Evolutionary conservation across 2,113 vertebrate genomes (phyloP), one percentile per base, ranked within the genome.

Genomic region (Rhinolophus sinicus): DNA sequence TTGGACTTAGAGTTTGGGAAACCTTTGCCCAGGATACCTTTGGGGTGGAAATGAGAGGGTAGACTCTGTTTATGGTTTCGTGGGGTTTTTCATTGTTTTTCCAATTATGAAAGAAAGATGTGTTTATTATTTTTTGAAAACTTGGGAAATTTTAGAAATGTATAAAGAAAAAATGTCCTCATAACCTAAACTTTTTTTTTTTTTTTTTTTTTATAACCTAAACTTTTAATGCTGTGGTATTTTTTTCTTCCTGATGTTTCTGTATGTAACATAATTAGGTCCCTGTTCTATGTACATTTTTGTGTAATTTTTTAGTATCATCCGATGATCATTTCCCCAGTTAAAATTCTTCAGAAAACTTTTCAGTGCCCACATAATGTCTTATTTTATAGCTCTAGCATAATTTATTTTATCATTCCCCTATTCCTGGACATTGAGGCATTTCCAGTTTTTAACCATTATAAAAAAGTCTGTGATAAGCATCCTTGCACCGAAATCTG

Each of bases 261-360:
- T 87, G 5, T 83, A 40, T 92, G 38, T 85, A 24, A 65, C 16
- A 58, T 87, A 84, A 47, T 78, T 73, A 75, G n/a, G 35, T 87
- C 11, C 26, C 12, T 54, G 52, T 90, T 76, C 69, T 67, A 28
- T 52, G 18, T 56, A 77, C 16, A 50, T 65, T 95, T 65, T 47
- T 52, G 30, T 85, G 4, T 88, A 82, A 10, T 38, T 72, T 65
- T 97, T 91, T 77, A 90, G 77, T 54, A 87, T 87, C 50, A 35
- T 35, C 47, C 35, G 47, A n/a, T 72, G 30, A 75, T 62, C 24
- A 62, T 81, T 95, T 93, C 7, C 30, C 60, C 33, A 95, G 40
- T 70, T 92, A 90, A 90, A 88, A 87, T 60, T 86, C 22, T 62
- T 90, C 38, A 77, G n/a, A 84, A 78, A 47, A 62, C 35, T 92